Evolutionary conservation across 2,888 invertebrate genomes (phyloP), one percentile per base, ranked within the genome.

Genomic region (Trilocha varians): DNA sequence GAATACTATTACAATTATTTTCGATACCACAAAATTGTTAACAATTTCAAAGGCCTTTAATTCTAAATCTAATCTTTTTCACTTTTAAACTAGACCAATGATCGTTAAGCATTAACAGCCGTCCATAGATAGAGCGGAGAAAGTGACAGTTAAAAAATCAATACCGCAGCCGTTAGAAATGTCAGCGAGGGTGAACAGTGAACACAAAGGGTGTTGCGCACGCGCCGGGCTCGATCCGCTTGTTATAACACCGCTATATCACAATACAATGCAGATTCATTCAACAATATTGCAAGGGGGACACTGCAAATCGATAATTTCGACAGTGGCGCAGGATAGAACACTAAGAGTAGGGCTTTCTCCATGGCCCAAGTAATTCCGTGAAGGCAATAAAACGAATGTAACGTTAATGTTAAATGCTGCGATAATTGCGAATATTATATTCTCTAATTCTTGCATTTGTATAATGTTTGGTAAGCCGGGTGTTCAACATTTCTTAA

Each of bases 141-240:
- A 60, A 70, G 59, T 74, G 80, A 70, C 84, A 77, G 85, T 85
- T 83, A 78, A 76, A 84, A 85, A 84, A 85, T 85, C 85, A 78
- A 85, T 85, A 84, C 63, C 8, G 8, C 25, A 67, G 63, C 84
- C 80, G 84, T 84, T 84, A 68, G 50, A 66, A 68, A 64, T 74
- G 74, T 76, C 74, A 65, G 78, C 67, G 79, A 79, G 84, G 82
- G 84, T 73, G 80, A 65, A n/a, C n/a, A 42, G 36, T 36, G 2
- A 4, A 46, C 47, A 66, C 65, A 71, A 72, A 74, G 75, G 78
- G 76, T 66, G 71, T 52, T 53, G 65, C 70, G 76, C 78, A 72
- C 78, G 78, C 76, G 77, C 67, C 71, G 62, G 45, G 38, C 40
- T 45, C 25, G 37, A 11, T 16, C 14, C 48, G 49, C 60, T 60